These are phyloP conservation scores for Embiotoca jacksoni DNA, from an alignment of 2,113 vertebrate genomes.

Conservation along the genomic window DNA sequence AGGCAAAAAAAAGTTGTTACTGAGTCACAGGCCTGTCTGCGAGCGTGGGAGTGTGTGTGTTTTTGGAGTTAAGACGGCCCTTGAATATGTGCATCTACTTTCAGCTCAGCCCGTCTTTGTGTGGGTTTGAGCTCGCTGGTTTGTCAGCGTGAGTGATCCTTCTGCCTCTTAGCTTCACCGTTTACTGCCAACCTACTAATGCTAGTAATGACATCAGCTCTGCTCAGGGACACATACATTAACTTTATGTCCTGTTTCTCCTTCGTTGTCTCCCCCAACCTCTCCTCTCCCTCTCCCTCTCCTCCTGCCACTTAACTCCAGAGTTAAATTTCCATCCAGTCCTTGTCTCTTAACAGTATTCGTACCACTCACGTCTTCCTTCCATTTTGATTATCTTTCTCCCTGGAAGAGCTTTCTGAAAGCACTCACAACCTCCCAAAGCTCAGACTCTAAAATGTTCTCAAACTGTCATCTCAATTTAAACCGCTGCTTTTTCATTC, in stretches of 20 bases:
- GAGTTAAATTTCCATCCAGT: neutral
- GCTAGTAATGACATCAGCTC: constrained; percentile 44
- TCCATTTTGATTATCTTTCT: constrained; percentile 47
- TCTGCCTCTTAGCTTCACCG: constrained; percentile 25
- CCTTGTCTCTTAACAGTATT: constrained; percentile 25
- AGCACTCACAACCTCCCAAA: constrained; percentile 31
- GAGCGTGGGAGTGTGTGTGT: constrained; percentile 35
- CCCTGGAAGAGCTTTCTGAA: constrained; percentile 22
- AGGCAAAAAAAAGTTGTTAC: constrained; percentile 54
- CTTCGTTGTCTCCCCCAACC: neutral
- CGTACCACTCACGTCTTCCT: constrained; percentile 15
- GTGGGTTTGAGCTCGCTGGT: constrained; percentile 15
- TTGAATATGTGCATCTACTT: constrained; percentile 14
- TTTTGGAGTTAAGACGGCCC: constrained; percentile 18
- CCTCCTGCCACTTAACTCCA: neutral
- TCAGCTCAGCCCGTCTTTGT: constrained; percentile 20
- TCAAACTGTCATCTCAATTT: constrained; percentile 47
- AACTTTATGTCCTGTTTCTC: constrained; percentile 20
- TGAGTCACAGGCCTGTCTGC: constrained; percentile 43
- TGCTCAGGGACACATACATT: constrained; percentile 16
- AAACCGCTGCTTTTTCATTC: constrained; percentile 29
- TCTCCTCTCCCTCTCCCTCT: neutral
- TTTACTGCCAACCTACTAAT: constrained; percentile 45
- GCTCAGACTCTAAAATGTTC: constrained; percentile 40
- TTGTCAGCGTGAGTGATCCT: constrained; percentile 46